phyloP scores from a whole-genome alignment of 2,888 invertebrate species.

The Melangyna quadrimaculata region DNA sequence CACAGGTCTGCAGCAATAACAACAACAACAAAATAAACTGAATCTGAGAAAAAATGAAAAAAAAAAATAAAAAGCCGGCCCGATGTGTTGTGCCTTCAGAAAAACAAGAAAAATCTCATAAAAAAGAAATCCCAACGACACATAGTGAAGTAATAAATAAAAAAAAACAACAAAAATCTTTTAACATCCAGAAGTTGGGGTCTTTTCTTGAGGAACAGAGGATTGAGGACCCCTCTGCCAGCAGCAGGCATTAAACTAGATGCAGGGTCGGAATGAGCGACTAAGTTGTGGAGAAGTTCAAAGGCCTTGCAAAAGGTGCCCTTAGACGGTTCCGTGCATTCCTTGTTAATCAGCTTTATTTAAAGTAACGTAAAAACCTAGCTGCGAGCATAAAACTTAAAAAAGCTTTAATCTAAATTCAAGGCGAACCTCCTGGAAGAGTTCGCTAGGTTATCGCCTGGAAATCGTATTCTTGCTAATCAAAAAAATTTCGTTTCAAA shows the following conservation, averaged over 20 bases:
- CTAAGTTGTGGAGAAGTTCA: neutral
- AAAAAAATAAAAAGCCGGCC: slow-evolving; percentile 23
- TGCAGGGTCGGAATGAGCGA: neutral
- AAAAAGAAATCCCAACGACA: slow-evolving; percentile 45
- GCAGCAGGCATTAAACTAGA: slow-evolving; percentile 22
- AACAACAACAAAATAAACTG: slow-evolving; percentile 12
- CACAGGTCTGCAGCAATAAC: slow-evolving; percentile 34
- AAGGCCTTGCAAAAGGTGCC: too few species aligned
- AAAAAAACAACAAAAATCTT: slow-evolving; percentile 20
- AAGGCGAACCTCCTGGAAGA: too few species aligned
- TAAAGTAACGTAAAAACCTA: too few species aligned
- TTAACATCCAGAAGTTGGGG: slow-evolving; percentile 39
- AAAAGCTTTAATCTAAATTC: too few species aligned
- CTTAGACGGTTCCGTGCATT: too few species aligned
- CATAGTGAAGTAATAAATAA: slow-evolving; percentile 26
- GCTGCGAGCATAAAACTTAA: too few species aligned
- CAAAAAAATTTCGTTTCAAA: too few species aligned
- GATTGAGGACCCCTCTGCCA: slow-evolving; percentile 36
- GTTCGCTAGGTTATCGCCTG: too few species aligned
- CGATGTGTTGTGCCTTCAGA: slow-evolving; percentile 16
- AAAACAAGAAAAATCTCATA: slow-evolving; percentile 39
- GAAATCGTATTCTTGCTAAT: too few species aligned
- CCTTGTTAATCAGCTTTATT: too few species aligned
- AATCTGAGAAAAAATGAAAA: slow-evolving; percentile 35
- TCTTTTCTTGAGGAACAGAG: slow-evolving; percentile 19